Conservation (phyloP, 2,888 invertebrate genomes). For the Drepanosiphum platanoidis region DNA sequence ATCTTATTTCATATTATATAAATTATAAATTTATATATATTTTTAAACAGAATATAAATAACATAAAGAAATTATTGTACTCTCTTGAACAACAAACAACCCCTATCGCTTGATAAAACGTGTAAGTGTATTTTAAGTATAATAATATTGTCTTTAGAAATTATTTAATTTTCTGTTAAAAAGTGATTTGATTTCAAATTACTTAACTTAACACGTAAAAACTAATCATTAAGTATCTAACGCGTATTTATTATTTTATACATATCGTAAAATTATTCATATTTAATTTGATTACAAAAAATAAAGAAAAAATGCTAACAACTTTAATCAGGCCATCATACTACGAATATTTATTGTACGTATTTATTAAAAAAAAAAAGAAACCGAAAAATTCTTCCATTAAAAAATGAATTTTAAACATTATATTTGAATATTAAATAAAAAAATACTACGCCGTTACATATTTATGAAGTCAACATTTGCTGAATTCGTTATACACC, state of each 20-base stretch:
- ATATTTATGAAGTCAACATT: conserved; percentile 40
- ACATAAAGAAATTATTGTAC: no score
- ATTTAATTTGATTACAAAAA: background rate
- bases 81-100: background rate
- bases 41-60: no score
- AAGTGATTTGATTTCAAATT: background rate
- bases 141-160: no score
- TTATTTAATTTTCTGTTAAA: no score
- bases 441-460: conserved; percentile 12
- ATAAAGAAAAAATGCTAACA: background rate
- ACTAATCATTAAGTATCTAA: no score
- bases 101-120: background rate
- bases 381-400: conserved; percentile 5
- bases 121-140: no score
- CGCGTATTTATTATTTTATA: background rate
- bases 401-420: conserved; percentile 35
- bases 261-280: background rate
- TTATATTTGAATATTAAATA: conserved; percentile 36
- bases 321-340: background rate
- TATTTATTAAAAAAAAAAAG: background rate
- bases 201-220: no score
- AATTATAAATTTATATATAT: no score
- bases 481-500: background rate
- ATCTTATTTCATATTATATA: no score
- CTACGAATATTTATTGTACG: no score